Evolutionary conservation across 2,113 vertebrate genomes (phyloP).

Genomic region (Thamnaconus septentrionalis): DNA sequence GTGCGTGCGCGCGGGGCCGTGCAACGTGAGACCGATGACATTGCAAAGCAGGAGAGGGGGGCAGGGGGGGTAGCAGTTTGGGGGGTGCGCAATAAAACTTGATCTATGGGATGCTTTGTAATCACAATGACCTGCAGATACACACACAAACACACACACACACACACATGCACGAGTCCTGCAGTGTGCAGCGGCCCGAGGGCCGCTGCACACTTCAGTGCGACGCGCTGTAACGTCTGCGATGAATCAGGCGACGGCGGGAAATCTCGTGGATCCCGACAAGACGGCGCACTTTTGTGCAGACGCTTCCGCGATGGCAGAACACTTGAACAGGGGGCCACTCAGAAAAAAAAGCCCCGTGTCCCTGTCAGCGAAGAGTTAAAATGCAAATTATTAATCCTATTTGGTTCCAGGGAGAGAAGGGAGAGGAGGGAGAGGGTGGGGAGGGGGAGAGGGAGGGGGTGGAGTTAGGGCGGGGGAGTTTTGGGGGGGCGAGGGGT

Average conservation of each 20-base stretch:
- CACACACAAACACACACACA: conserved; percentile 1
- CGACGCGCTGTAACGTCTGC: no score
- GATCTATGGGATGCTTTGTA: conserved; percentile 70
- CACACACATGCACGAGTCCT: not conserved
- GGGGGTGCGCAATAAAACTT: conserved; percentile 76
- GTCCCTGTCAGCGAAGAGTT: conserved; percentile 50
- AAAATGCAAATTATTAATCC: conserved; percentile 72
- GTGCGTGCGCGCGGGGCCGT: not conserved
- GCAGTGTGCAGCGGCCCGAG: not conserved
- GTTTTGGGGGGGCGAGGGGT: conserved; percentile 17
- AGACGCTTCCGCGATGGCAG: conserved; percentile 20
- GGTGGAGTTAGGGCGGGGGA: no score
- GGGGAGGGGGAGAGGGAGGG: no score
- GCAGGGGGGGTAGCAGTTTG: conserved; percentile 41
- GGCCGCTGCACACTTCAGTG: no score
- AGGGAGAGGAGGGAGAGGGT: not conserved
- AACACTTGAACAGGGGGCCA: conserved; percentile 41
- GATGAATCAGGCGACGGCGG: no score
- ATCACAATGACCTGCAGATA: conserved; percentile 54
- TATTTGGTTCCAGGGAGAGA: conserved; percentile 56
- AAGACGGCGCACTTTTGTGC: not conserved
- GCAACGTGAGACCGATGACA: conserved; percentile 63
- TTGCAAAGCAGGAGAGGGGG: conserved; percentile 67
- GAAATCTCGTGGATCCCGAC: no score
- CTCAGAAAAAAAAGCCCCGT: conserved; percentile 21